Base-by-base conservation (phyloP, 2,888 invertebrate genomes). In the Monochamus alternatus region DNA sequence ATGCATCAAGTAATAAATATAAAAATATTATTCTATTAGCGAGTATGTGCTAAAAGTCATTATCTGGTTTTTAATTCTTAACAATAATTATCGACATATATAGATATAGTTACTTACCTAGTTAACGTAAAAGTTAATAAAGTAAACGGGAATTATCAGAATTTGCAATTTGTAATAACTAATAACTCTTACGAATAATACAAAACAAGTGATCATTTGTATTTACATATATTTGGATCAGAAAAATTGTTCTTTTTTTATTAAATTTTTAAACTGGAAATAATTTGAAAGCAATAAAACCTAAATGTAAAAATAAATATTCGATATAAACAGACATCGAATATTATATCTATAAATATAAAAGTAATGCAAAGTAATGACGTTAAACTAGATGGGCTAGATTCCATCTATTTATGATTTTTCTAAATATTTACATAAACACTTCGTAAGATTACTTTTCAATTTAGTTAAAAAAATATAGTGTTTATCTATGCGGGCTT, bases 351-450 rank as follows among this genome's bases (percentile, higher is more conserved):
- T 22, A 22, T 22, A 22, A 22, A 22, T n/a, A 68, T 55, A 58
- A 68, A 30, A 58, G 12, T 55, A 38, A 38, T 68, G 55, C 1
- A 22, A 22, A 22, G 22, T 68, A 55, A 55, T 58, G 55, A 58
- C 38, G 8, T 68, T 58, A 30, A 66, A 66, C 65, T 66, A 68
- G 68, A 68, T 44, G 38, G 58, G 22, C 68, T 68, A 68, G 68
- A 68, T 38, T 68, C 38, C 52, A 58, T 22, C 12, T 68, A 68
- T 68, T 58, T 68, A 68, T 58, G 55, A 68, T 59, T 68, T 68
- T 59, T 68, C 43, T 68, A 68, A 68, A 68, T 68, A 68, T 68
- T 68, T 68, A 68, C 38, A 43, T 22, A 38, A 55, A 68, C 44
- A 68, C 58, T 55, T 68, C 68, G 58, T 43, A 32, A 58, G 10